These are phyloP conservation scores for Urocyon cinereoargenteus DNA, from an alignment of 2,797 vertebrate species.

Conservation along the genomic window DNA sequence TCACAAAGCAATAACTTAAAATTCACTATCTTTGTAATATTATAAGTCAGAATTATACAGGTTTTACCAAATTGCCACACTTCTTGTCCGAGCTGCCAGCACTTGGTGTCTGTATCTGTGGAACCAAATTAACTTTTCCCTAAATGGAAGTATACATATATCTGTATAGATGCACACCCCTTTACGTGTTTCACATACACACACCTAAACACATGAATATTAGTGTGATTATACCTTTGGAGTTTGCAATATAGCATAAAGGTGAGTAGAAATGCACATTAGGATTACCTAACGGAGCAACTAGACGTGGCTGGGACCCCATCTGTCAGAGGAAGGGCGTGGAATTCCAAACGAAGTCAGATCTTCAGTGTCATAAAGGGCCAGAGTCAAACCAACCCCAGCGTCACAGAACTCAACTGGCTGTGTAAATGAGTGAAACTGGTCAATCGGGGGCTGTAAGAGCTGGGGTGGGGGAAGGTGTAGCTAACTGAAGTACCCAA, in stretches of 20 bases:
- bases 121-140: slow-evolving; percentile 82
- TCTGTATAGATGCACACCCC: slow-evolving; percentile 60
- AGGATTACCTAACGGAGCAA: slow-evolving; percentile 81
- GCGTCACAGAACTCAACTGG: neutral
- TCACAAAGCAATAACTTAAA: slow-evolving; percentile 88
- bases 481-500: neutral
- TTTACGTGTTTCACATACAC: slow-evolving; percentile 39
- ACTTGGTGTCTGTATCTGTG: slow-evolving; percentile 69
- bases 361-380: neutral
- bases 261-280: slow-evolving; percentile 71
- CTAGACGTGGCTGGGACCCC: slow-evolving; percentile 32
- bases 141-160: slow-evolving; percentile 40
- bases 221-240: slow-evolving; percentile 73
- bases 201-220: slow-evolving; percentile 60
- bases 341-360: neutral
- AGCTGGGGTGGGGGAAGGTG: neutral
- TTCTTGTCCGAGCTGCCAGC: slow-evolving; percentile 66
- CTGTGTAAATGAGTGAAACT: neutral
- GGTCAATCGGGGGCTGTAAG: accelerated
- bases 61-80: slow-evolving; percentile 71
- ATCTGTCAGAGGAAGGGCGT: neutral
- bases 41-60: slow-evolving; percentile 75
- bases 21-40: slow-evolving; percentile 74
- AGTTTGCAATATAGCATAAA: slow-evolving; percentile 76
- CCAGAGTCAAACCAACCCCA: neutral